These are phyloP conservation scores for Anseranas semipalmata DNA, from an alignment of 2,113 vertebrate genomes.

Conservation along the genomic window DNA sequence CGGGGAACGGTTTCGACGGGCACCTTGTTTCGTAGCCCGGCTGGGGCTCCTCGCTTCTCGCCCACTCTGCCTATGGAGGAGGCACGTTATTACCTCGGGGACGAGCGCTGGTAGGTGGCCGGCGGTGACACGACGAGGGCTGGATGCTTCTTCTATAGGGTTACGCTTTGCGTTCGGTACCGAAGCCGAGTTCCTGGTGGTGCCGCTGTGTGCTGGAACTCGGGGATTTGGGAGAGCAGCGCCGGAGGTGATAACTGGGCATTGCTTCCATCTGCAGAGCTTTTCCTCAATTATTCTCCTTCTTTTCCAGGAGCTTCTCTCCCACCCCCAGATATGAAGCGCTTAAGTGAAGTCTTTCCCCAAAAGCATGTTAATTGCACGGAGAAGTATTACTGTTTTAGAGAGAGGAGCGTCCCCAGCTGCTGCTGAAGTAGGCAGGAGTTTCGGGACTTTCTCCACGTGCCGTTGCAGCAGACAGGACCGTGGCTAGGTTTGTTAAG, in stretches of 20 bases:
- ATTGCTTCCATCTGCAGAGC: rapidly evolving
- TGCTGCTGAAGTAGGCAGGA: no score
- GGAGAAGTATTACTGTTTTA: neutral
- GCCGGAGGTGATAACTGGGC: rapidly evolving
- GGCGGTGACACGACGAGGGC: neutral
- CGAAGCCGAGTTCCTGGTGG: rapidly evolving
- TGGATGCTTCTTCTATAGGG: neutral
- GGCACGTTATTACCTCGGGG: neutral
- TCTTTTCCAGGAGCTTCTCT: neutral
- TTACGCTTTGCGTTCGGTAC: rapidly evolving
- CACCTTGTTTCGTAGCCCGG: rapidly evolving
- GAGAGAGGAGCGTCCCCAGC: neutral
- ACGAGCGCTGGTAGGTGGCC: neutral
- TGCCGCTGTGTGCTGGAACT: neutral
- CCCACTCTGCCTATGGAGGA: neutral
- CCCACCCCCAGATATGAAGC: neutral
- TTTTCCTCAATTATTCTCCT: no score
- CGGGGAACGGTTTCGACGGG: neutral
- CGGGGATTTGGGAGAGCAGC: neutral
- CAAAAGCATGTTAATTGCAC: neutral
- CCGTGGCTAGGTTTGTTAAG: rapidly evolving
- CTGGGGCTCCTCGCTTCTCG: neutral
- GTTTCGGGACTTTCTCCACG: neutral
- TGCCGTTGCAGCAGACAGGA: neutral
- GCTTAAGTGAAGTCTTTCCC: neutral